Conservation (phyloP, 2,113 vertebrate genomes). For the Erpornis zantholeuca region DNA sequence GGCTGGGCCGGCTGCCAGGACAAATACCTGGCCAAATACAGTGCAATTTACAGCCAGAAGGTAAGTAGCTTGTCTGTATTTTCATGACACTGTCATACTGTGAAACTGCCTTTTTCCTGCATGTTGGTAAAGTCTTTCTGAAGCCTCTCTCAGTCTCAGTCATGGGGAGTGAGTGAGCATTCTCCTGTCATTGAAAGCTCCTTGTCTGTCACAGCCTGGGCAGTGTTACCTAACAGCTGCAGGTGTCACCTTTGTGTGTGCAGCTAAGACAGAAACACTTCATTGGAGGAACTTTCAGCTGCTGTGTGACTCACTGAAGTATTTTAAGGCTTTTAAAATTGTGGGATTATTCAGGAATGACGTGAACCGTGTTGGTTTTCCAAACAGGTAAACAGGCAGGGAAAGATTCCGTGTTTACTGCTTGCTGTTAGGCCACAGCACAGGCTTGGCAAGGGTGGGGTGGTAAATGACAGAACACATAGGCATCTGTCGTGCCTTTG, state of each 20-base stretch:
- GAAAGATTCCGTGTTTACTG: not conserved
- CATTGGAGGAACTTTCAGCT: not conserved
- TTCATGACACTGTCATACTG: not conserved
- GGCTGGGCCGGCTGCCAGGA: slow-evolving; percentile 96
- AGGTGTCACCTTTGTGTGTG: not conserved
- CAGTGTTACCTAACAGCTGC: not conserved
- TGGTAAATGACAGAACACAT: not conserved
- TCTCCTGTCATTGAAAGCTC: not conserved
- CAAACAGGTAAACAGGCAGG: not conserved
- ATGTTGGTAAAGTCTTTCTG: accelerated
- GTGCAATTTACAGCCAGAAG: slow-evolving; percentile 88
- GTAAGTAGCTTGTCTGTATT: slow-evolving; percentile 57
- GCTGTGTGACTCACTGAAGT: not conserved
- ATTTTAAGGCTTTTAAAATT: not conserved
- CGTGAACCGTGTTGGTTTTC: not conserved
- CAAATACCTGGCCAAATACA: slow-evolving; percentile 92
- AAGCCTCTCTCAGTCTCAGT: not conserved
- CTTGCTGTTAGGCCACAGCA: not conserved
- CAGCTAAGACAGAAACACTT: not conserved
- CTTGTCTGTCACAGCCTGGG: not conserved
- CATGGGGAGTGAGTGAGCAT: not conserved
- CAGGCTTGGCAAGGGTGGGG: not conserved
- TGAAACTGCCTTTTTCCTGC: not conserved
- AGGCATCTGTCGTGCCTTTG: not conserved
- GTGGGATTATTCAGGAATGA: not conserved